These are phyloP conservation scores for Rallus crepitans DNA, from an alignment of 2,797 vertebrate genomes.

Conservation along the genomic window DNA sequence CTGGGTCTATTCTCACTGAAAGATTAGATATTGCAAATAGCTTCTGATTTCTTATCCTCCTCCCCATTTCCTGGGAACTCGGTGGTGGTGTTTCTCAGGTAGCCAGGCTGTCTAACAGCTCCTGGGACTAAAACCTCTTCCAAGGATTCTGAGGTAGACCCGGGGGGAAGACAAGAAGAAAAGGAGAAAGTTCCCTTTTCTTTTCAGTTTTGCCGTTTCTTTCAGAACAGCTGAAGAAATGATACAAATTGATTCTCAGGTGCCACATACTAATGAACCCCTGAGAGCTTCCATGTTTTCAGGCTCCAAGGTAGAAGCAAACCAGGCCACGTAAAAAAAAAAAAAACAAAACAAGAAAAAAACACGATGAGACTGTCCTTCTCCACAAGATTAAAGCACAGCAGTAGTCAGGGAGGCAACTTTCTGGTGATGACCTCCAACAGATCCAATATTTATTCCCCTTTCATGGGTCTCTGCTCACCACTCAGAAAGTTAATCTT, in stretches of 20 bases:
- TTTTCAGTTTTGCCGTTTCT: background rate
- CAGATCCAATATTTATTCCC: background rate
- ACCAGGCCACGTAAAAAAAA: background rate
- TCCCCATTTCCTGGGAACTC: background rate
- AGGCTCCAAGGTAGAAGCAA: background rate
- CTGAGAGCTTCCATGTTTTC: background rate
- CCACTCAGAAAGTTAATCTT: constrained; percentile 31
- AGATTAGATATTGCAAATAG: background rate
- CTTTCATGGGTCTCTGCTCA: background rate
- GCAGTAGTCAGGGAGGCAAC: background rate
- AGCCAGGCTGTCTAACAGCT: background rate
- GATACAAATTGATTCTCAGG: background rate
- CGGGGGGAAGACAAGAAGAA: background rate
- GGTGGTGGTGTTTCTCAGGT: background rate
- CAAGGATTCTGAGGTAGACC: background rate
- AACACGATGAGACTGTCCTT: background rate
- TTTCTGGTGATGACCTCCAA: constrained; percentile 15
- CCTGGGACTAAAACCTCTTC: background rate
- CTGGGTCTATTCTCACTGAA: background rate
- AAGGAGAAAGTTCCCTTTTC: background rate
- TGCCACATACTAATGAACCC: background rate
- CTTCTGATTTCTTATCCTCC: background rate
- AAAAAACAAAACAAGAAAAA: background rate
- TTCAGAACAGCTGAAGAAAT: constrained; percentile 7
- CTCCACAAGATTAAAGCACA: background rate